Base-by-base conservation (phyloP, 2,797 vertebrate species). In the Gymnothorax reevesii region DNA sequence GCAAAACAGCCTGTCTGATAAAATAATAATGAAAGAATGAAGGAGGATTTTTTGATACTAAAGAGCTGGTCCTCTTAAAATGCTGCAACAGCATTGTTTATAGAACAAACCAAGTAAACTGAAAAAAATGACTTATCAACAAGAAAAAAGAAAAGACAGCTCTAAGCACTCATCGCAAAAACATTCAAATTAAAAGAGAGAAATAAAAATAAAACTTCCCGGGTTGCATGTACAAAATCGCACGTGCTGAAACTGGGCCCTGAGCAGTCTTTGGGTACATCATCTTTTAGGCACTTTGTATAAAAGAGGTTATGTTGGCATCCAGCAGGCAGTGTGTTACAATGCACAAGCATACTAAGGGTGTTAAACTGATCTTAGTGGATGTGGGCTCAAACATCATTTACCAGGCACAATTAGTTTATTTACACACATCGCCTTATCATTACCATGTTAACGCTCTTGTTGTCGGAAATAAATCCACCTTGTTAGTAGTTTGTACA, bases 391-490 rank as follows among this genome's bases (percentile, higher is more conserved):
- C 93, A 94, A 92, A 96, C 94, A 94, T 94, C 92, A 96, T 96
- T 95, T 97, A 97, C 97, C 97, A 97, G 96, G 96, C 96, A 96
- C 92, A 94, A 96, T 98, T 97, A 97, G 97, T 97, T 97, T 96
- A 97, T 97, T 95, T 97, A 97, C 97, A 98, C 84, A 94, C 90
- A 91, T 94, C 84, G 91, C 91, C 92, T 95, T 87, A 93, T 89
- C 94, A 94, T 93, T 92, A 94, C 91, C 93, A 94, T 94, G 95
- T 96, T 97, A 97, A 96, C 93, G 92, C 91, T 86, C 88, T 84
- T 87, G 92, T 89, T 93, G 91, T 92, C 91, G 92, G 94, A 92
- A 91, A 95, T 87, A 93, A 91, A 92, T 97, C 95, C 88, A 88
- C 94, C 91, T 94, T 93, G 97, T 98, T 98, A 99, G 97, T 98